These are phyloP conservation scores for Pomacea maculata DNA, from an alignment of 1,140 invertebrate genomes.

Conservation along the genomic window DNA sequence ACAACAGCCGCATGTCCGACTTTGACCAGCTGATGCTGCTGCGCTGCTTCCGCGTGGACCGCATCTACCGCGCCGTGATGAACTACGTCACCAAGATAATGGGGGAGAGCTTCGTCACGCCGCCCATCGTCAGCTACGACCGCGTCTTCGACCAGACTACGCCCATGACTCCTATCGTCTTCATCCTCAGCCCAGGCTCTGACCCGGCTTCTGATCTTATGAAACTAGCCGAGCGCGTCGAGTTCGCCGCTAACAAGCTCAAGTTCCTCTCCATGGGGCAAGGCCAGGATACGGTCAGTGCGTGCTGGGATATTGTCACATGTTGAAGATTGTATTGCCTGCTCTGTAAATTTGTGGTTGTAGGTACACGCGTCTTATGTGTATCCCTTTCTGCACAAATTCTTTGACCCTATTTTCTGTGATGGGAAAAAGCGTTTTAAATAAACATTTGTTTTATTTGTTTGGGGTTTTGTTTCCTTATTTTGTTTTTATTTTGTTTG, in stretches of 20 bases:
- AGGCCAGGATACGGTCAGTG: conserved; percentile 78
- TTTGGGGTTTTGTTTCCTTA: too few species aligned
- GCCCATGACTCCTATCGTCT: conserved; percentile 79
- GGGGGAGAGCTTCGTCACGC: conserved; percentile 83
- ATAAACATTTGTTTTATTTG: too few species aligned
- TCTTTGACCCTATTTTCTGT: too few species aligned
- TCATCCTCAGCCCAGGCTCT: conserved; percentile 84
- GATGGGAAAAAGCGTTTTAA: too few species aligned
- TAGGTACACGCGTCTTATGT: too few species aligned
- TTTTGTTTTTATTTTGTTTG: too few species aligned
- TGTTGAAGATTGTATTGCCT: too few species aligned
- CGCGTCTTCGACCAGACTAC: conserved; percentile 81
- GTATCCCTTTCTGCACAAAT: too few species aligned
- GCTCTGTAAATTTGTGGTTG: too few species aligned
- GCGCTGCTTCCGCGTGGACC: conserved; percentile 84
- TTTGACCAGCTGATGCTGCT: conserved; percentile 82
- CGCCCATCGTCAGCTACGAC: conserved; percentile 80
- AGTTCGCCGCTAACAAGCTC: conserved; percentile 76
- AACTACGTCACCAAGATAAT: conserved; percentile 71
- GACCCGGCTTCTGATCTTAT: conserved; percentile 85
- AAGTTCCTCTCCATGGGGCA: conserved; percentile 85
- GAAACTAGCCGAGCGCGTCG: conserved; percentile 79
- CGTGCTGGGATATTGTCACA: too few species aligned
- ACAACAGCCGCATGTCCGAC: conserved; percentile 69
- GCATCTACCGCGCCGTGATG: conserved; percentile 79